Evolutionary conservation across 1,140 invertebrate species (phyloP), one percentile per base, ranked within the genome.

Genomic region (Drosophila santomea): DNA sequence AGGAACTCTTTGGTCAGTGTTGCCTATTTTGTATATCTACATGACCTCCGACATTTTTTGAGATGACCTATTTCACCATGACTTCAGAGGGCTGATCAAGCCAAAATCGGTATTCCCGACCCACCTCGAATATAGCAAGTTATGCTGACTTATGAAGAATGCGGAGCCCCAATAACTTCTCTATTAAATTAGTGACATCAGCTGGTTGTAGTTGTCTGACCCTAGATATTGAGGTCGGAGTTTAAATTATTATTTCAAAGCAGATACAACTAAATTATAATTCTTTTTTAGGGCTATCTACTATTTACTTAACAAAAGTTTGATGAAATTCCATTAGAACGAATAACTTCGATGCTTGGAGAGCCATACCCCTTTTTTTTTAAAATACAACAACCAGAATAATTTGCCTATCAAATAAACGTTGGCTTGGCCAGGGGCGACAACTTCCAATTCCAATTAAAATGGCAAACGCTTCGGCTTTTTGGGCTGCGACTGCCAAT

Each of bases 401-500:
- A 32, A 32, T 32, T 32, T 32, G 32, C 32, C 25, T 4, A 14
- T 3, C 28, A 32, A 51, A 25, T 10, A 51, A 64, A 51, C 23
- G 32, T n/a, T 32, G 10, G 6, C 14, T 28, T 20, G 58, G n/a
- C 39, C 15, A 25, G 8, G 8, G 36, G 25, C 15, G 47, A 61
- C 35, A 54, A 73, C 17, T 48, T 61, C 12, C 39, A 41, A 60
- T 47, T 73, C 35, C 15, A 72, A 73, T 73, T 61, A 44, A 73
- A 73, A 61, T 61, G 39, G 51, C 64, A 71, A 43, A 41, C 36
- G 43, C 8, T 14, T 6, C 10, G 23, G 15, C 5, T 32, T 68
- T 57, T 68, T 11, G 25, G 6, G 14, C 3, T 47, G 17, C 67
- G 47, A 50, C 43, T 56, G 67, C 32, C 69, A 73, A 73, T 73